Conservation (phyloP, 2,113 vertebrate species). For the Bucco capensis region DNA sequence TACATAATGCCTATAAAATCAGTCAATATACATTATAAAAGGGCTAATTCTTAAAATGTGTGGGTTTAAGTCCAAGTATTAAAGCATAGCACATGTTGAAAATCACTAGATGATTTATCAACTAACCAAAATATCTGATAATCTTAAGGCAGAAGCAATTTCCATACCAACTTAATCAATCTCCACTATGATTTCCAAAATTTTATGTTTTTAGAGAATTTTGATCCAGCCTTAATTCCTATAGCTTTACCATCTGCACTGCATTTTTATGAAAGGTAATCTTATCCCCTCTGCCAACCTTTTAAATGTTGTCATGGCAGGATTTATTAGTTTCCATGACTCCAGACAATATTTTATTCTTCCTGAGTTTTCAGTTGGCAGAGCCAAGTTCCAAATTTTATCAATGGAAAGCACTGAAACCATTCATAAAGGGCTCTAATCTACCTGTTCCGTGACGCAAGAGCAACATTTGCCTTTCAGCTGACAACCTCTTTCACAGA, state of each 20-base stretch:
- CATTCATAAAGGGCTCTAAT: slow-evolving; percentile 16
- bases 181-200: slow-evolving; percentile 11
- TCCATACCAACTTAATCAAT: slow-evolving; percentile 38
- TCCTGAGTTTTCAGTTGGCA: slow-evolving; percentile 21
- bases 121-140: not conserved
- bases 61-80: not conserved
- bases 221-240: slow-evolving; percentile 43
- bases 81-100: slow-evolving; percentile 4
- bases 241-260: slow-evolving; percentile 31
- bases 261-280: slow-evolving; percentile 58
- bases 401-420: slow-evolving; percentile 20
- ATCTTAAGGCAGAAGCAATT: slow-evolving; percentile 37
- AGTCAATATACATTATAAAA: not conserved
- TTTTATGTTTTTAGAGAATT: slow-evolving; percentile 28
- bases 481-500: not conserved
- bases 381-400: slow-evolving; percentile 28
- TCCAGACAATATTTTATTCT: slow-evolving; percentile 60
- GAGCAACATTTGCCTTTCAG: not conserved
- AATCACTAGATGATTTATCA: slow-evolving; percentile 39
- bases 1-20: not conserved
- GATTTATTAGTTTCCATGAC: slow-evolving; percentile 61
- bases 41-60: not conserved
- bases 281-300: slow-evolving; percentile 57
- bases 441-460: slow-evolving; percentile 4
- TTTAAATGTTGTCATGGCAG: slow-evolving; percentile 49